These are phyloP conservation scores for Eulimnadia texana DNA, from an alignment of 1,140 invertebrate genomes.

Conservation along the genomic window DNA sequence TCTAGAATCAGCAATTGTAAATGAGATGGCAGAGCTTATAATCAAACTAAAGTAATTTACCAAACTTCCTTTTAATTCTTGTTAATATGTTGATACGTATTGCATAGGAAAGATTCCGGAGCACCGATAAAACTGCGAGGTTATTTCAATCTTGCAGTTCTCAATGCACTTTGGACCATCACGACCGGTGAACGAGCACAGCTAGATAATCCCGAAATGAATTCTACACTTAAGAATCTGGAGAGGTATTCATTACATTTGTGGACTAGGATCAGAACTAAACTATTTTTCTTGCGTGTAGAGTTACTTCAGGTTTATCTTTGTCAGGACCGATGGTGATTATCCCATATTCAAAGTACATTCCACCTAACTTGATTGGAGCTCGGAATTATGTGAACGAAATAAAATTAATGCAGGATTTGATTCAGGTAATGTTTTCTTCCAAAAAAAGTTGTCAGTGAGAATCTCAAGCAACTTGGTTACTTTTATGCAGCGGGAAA, in stretches of 20 bases:
- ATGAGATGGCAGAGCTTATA: not conserved
- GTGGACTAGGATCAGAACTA: not conserved
- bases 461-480: not conserved
- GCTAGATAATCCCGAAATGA: not conserved
- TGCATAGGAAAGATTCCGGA: not conserved
- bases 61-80: not conserved
- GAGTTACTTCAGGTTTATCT: not conserved
- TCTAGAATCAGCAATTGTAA: not conserved
- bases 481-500: not conserved
- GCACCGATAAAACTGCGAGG: not conserved
- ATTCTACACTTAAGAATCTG: not conserved
- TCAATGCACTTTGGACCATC: conserved; percentile 5
- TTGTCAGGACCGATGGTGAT: not conserved
- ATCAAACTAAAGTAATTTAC: not conserved
- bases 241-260: not conserved
- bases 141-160: not conserved
- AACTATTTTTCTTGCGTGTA: not conserved
- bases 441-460: not conserved
- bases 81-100: not conserved
- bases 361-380: not conserved
- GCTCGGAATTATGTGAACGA: not conserved
- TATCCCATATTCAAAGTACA: not conserved
- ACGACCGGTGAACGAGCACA: conserved; percentile 1
- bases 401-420: not conserved
- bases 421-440: not conserved